Evolutionary conservation across 1,140 invertebrate genomes (phyloP).

Genomic region (Calycopis cecrops): DNA sequence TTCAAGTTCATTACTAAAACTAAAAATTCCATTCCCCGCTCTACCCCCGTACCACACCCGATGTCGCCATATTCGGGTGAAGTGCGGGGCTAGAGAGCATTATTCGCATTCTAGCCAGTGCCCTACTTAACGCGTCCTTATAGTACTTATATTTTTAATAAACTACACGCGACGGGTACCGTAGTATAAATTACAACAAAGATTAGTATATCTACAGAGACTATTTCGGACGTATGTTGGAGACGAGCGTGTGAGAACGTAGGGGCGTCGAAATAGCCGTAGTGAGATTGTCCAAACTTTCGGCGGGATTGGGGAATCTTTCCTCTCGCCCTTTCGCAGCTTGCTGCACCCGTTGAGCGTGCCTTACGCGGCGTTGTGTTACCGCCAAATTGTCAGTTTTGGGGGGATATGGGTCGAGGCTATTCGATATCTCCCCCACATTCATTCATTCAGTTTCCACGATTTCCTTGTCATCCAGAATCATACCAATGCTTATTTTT

Average conservation of each 20-base stretch:
- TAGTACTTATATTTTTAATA: no score
- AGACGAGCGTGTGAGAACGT: slow-evolving; percentile 24
- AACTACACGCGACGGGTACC: no score
- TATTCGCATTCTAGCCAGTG: no score
- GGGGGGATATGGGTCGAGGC: slow-evolving; percentile 49
- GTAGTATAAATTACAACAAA: no score
- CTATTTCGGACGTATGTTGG: no score
- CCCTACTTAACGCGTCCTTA: no score
- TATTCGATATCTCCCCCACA: slow-evolving; percentile 54
- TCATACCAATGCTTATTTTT: slow-evolving; percentile 62
- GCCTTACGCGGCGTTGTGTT: slow-evolving; percentile 43
- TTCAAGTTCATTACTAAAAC: no score
- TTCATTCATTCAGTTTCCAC: slow-evolving; percentile 61
- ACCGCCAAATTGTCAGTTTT: slow-evolving; percentile 52
- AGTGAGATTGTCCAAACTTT: slow-evolving; percentile 43
- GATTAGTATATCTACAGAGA: no score
- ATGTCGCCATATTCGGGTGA: no score
- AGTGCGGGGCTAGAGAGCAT: no score
- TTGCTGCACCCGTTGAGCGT: slow-evolving; percentile 43
- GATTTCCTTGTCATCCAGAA: slow-evolving; percentile 61
- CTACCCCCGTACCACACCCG: no score
- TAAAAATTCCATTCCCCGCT: no score
- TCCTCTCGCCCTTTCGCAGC: slow-evolving; percentile 38
- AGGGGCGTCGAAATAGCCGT: slow-evolving; percentile 38
- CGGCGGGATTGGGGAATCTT: slow-evolving; percentile 28